Conservation (phyloP, 2,888 invertebrate genomes). For the Agrotis puta region DNA sequence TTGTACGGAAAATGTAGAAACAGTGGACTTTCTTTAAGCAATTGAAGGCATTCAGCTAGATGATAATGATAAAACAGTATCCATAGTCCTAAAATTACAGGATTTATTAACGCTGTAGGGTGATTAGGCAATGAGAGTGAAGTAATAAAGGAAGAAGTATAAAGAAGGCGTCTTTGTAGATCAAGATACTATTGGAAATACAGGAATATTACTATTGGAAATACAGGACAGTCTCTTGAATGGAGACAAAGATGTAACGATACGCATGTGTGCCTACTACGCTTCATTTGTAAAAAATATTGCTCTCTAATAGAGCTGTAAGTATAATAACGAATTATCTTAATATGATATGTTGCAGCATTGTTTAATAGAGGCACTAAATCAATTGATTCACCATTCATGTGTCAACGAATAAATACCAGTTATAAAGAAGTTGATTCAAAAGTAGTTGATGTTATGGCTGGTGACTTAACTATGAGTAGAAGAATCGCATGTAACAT, state of each 20-base stretch:
- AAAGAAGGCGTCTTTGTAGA: background rate
- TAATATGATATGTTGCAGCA: conserved; percentile 15
- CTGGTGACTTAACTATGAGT: conserved; percentile 5
- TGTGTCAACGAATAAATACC: conserved; percentile 34
- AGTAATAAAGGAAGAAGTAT: no score
- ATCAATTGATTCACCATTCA: conserved; percentile 52
- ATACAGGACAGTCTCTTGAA: background rate
- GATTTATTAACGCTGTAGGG: no score
- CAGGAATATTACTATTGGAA: background rate
- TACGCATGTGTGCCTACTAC: conserved; percentile 13
- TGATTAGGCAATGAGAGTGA: background rate
- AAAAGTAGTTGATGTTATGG: conserved; percentile 7
- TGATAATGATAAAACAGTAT: background rate
- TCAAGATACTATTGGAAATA: background rate
- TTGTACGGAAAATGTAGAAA: no score
- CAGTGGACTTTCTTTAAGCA: no score
- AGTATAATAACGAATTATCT: conserved; percentile 24
- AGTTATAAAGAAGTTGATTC: conserved; percentile 6
- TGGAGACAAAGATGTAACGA: background rate
- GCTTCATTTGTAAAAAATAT: conserved; percentile 18
- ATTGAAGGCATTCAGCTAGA: background rate
- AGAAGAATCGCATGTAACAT: background rate
- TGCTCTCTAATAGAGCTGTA: conserved; percentile 46
- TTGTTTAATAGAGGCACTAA: conserved; percentile 45
- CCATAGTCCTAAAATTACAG: background rate